Conservation (phyloP, 1,140 invertebrate species). For the Eurosta solidaginis region DNA sequence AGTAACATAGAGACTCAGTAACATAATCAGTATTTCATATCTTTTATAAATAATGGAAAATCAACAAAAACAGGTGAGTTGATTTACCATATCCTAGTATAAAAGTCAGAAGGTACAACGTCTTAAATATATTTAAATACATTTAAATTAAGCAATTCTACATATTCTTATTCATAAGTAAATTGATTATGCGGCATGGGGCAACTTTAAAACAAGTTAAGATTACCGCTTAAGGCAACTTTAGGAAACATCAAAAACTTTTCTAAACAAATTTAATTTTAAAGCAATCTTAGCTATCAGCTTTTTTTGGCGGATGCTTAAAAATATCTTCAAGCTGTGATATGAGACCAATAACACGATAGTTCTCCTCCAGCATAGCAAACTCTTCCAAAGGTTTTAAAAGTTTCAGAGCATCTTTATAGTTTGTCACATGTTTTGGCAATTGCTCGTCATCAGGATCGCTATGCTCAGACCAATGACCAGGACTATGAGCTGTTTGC, state of each 20-base stretch:
- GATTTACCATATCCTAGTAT: too few species aligned
- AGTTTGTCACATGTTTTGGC: slow-evolving; percentile 43
- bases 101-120: too few species aligned
- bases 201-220: slow-evolving; percentile 9
- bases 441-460: slow-evolving; percentile 36
- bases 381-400: slow-evolving; percentile 54
- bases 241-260: neutral
- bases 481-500: slow-evolving; percentile 29
- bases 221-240: neutral
- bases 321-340: slow-evolving; percentile 53
- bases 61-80: too few species aligned
- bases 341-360: slow-evolving; percentile 53
- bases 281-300: neutral
- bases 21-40: too few species aligned
- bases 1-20: too few species aligned
- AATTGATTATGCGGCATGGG: neutral
- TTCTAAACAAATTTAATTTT: neutral
- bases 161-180: neutral
- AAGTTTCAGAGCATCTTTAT: slow-evolving; percentile 50
- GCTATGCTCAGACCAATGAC: slow-evolving; percentile 40
- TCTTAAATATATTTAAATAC: too few species aligned
- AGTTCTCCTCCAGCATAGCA: slow-evolving; percentile 52
- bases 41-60: too few species aligned
- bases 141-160: too few species aligned
- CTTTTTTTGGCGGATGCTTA: slow-evolving; percentile 32